Evolutionary conservation across 2,113 vertebrate species (phyloP).

Genomic region (Crypturellus undulatus): DNA sequence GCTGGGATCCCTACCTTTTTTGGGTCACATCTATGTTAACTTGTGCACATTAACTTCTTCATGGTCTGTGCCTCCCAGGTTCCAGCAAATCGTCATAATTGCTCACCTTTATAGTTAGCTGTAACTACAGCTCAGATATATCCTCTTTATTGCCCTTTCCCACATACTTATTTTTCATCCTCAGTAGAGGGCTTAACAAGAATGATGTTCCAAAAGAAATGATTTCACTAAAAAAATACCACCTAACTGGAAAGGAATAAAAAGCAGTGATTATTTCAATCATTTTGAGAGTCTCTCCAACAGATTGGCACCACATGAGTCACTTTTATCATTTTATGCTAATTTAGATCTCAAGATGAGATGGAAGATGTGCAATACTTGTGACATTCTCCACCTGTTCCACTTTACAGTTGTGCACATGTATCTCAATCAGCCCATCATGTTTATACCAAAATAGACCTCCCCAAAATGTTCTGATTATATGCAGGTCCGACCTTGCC

Average conservation of each 20-base stretch:
- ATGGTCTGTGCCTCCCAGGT: neutral
- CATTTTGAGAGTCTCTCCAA: constrained; percentile 65
- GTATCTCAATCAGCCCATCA: neutral
- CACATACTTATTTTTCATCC: neutral
- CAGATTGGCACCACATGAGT: constrained; percentile 53
- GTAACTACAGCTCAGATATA: neutral
- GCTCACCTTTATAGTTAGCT: neutral
- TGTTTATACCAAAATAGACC: constrained; percentile 57
- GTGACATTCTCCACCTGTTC: constrained; percentile 56
- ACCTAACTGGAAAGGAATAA: constrained; percentile 27
- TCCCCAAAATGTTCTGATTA: constrained; percentile 17
- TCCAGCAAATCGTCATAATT: neutral
- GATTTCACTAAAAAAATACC: neutral
- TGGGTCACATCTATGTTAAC: neutral
- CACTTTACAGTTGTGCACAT: neutral
- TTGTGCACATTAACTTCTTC: constrained; percentile 19
- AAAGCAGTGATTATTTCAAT: constrained; percentile 66
- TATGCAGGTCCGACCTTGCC: neutral
- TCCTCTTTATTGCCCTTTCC: neutral
- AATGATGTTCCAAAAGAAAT: constrained; percentile 29
- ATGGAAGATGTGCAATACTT: constrained; percentile 39
- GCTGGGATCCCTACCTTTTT: neutral
- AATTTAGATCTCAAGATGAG: constrained; percentile 45
- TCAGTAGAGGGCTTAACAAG: constrained; percentile 4
- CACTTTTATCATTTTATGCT: constrained; percentile 53